Percentiles rank a stretch among this genome's conserved stretches.
phyloP scores from a whole-genome alignment of 2,888 invertebrate genomes.

The Baccha elongata region DNA sequence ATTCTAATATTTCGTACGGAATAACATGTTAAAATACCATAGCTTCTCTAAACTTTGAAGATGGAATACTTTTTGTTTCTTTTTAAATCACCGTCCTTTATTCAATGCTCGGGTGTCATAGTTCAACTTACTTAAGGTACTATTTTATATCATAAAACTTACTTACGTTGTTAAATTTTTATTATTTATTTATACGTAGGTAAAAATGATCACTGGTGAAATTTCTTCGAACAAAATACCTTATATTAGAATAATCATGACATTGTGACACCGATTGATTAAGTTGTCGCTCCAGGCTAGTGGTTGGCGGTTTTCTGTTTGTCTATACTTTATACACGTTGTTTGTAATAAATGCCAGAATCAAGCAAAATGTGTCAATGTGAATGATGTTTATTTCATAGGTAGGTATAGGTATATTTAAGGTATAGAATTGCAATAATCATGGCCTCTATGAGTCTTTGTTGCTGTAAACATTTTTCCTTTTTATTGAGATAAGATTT shows the following conservation, averaged over 20 bases:
- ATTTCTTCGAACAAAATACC: background rate
- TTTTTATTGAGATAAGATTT: too few relatives aligned
- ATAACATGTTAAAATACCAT: too few relatives aligned
- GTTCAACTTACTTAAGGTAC: too few relatives aligned
- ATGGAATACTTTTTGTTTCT: too few relatives aligned
- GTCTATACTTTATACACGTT: conserved; percentile 1
- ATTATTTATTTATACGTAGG: too few relatives aligned
- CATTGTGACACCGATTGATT: conserved; percentile 61
- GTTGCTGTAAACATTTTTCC: background rate
- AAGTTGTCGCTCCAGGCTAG: conserved; percentile 41
- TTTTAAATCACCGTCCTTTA: too few relatives aligned
- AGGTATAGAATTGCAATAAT: conserved; percentile 1
- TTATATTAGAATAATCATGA: conserved; percentile 32
- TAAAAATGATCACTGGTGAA: background rate
- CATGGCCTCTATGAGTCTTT: background rate
- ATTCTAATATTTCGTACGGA: too few relatives aligned
- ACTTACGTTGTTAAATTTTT: too few relatives aligned
- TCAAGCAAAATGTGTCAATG: conserved; percentile 34
- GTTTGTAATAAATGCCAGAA: conserved; percentile 44
- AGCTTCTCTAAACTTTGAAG: too few relatives aligned
- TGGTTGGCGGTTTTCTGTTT: conserved; percentile 9
- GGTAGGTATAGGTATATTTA: too few relatives aligned
- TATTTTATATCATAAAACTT: too few relatives aligned
- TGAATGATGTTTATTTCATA: conserved; percentile 31
- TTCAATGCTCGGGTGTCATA: too few relatives aligned